A percentile compares a stretch with the other conserved stretches of the same genome.
Evolutionary conservation across 2,888 invertebrate species (phyloP).

Genomic region (Chrysina gloriosa): DNA sequence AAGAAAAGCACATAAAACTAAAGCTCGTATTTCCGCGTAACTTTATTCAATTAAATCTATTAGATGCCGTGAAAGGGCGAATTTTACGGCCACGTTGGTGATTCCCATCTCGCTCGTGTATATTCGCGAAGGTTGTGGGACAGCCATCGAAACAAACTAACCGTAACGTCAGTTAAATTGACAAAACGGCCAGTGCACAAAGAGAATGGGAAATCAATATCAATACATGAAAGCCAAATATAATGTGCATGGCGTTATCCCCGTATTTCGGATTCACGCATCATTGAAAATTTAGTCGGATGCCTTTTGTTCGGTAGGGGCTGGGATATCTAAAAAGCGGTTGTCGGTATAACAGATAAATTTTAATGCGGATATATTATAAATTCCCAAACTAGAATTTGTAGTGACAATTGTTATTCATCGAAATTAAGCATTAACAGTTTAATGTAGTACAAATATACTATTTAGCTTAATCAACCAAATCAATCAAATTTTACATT

Average conservation of each 20-base stretch:
- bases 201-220: slow-evolving; percentile 55
- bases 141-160: slow-evolving; percentile 27
- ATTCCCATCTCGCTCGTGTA: slow-evolving; percentile 35
- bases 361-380: too few species aligned
- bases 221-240: slow-evolving; percentile 55
- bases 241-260: slow-evolving; percentile 53
- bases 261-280: slow-evolving; percentile 53
- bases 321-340: too few species aligned
- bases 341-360: too few species aligned
- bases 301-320: slow-evolving; percentile 35
- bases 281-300: slow-evolving; percentile 50
- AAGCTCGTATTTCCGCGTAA: slow-evolving; percentile 18
- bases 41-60: slow-evolving; percentile 38
- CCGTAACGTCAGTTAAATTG: slow-evolving; percentile 38
- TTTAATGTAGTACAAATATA: too few species aligned
- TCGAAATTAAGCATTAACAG: too few species aligned
- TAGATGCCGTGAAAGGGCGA: slow-evolving; percentile 18
- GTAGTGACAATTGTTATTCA: too few species aligned
- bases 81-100: slow-evolving; percentile 27
- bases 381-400: too few species aligned
- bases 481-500: too few species aligned
- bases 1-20: slow-evolving; percentile 13
- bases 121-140: background rate
- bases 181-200: slow-evolving; percentile 43
- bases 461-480: too few species aligned